Evolutionary conservation across 2,888 invertebrate genomes (phyloP), one percentile per base, ranked within the genome.

Genomic region (Paralinhomoeus sp.): DNA sequence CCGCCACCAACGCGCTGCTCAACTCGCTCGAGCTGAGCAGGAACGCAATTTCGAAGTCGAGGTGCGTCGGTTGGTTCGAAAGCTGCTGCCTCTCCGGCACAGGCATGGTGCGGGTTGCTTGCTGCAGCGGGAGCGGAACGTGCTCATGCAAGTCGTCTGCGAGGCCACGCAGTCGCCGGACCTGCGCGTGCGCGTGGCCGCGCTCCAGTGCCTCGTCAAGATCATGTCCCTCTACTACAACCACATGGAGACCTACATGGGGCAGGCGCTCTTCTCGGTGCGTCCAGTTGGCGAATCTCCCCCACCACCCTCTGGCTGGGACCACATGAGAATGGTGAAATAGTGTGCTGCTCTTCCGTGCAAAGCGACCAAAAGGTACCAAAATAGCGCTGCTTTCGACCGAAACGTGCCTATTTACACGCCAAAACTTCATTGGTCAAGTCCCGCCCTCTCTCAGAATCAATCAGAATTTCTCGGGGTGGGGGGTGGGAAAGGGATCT

Each of bases 231-330:
- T 97, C 3, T 99, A 97, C 65, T 99, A 99, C 64, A 83, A 87
- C 65, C 81, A 82, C 62, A 99, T 99, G 97, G 91, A 97, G 64
- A 79, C 82, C 17, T 99, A 99, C 62, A 99, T 99, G 97, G 84
- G 79, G 1, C 82, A 80, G 60, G 97, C 93, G 17, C 69, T 97
- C 20, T 97, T 97, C 66, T 87, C 93, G 24, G 75, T 75, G 64
- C 67, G 70, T 67, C 38, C 31, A 41, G 37, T 31, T 7, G 15
- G 31, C n/a, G n/a, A n/a, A n/a, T n/a, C n/a, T n/a, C n/a, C n/a
- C n/a, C n/a, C n/a, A n/a, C n/a, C n/a, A n/a, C n/a, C n/a, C n/a
- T n/a, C n/a, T n/a, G n/a, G n/a, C n/a, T n/a, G n/a, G n/a, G n/a
- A n/a, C n/a, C n/a, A n/a, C n/a, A n/a, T n/a, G n/a, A n/a, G n/a